Percentiles rank a stretch among this genome's conserved stretches.
These are phyloP conservation scores for Pao palembangensis DNA, from an alignment of 2,113 vertebrate species.

Conservation along the genomic window DNA sequence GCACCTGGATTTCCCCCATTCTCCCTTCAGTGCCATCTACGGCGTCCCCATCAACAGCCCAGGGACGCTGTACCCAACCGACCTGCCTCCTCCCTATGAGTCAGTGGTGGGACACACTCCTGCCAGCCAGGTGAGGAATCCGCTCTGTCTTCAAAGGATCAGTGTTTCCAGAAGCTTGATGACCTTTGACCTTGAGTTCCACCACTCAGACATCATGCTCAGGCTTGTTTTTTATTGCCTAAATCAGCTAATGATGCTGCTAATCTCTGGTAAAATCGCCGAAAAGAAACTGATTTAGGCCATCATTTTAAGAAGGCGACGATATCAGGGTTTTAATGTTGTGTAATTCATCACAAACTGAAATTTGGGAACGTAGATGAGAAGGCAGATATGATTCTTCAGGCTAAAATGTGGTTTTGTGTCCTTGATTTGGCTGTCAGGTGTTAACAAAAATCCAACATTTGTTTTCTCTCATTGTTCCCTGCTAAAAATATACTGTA, in stretches of 20 bases:
- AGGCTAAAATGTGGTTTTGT: background rate
- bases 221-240: background rate
- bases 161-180: background rate
- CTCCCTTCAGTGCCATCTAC: constrained; percentile 87
- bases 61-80: constrained; percentile 85
- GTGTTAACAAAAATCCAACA: background rate
- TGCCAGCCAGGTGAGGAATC: constrained; percentile 82
- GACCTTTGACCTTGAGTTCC: background rate
- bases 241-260: no score
- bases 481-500: constrained; percentile 35
- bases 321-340: no score
- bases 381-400: no score
- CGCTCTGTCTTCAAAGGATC: background rate
- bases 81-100: constrained; percentile 94
- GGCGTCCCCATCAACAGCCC: constrained; percentile 93
- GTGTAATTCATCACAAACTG: no score
- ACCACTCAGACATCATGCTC: background rate
- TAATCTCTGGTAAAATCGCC: no score
- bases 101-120: constrained; percentile 84
- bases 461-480: constrained; percentile 28
- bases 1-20: constrained; percentile 87
- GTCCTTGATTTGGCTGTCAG: background rate
- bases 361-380: no score
- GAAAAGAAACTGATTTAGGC: no score
- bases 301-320: no score